A percentile compares a stretch with the other conserved stretches of the same genome.
Conservation (phyloP, 2,797 vertebrate species). For the Helarctos malayanus region DNA sequence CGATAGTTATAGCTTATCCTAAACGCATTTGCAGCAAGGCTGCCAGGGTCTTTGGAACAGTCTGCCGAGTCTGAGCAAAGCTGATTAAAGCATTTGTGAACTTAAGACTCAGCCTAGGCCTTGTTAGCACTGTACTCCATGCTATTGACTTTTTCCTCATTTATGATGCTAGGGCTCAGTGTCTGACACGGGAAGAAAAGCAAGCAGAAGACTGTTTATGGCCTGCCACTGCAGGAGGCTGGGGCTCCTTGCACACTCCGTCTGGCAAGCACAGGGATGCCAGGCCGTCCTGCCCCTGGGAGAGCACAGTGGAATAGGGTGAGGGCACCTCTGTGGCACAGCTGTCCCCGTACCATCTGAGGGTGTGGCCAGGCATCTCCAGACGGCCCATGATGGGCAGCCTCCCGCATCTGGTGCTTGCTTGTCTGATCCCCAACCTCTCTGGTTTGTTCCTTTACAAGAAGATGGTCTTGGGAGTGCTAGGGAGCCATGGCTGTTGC, state of each 20-base stretch:
- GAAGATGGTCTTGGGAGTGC: not conserved
- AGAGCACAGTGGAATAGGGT: not conserved
- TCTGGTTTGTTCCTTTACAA: not conserved
- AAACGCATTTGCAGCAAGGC: not conserved
- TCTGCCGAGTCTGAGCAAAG: not conserved
- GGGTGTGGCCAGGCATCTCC: not conserved
- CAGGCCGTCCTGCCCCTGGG: fast-evolving
- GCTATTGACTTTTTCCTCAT: not conserved
- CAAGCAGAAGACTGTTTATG: not conserved
- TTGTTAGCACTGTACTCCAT: not conserved
- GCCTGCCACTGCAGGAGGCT: fast-evolving
- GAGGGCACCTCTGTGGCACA: too few species aligned
- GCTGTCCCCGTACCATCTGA: not conserved
- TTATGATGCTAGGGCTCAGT: not conserved
- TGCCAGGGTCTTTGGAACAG: not conserved
- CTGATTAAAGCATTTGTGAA: not conserved
- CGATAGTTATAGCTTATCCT: not conserved
- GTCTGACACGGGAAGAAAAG: not conserved
- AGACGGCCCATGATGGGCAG: fast-evolving
- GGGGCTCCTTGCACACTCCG: too few species aligned
- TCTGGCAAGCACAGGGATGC: not conserved
- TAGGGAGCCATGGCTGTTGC: not conserved
- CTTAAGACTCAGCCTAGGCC: not conserved
- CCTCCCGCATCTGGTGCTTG: fast-evolving
- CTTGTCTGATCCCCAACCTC: not conserved